Evolutionary conservation across 2,888 invertebrate species (phyloP).

Genomic region (Cerastis rubricosa): DNA sequence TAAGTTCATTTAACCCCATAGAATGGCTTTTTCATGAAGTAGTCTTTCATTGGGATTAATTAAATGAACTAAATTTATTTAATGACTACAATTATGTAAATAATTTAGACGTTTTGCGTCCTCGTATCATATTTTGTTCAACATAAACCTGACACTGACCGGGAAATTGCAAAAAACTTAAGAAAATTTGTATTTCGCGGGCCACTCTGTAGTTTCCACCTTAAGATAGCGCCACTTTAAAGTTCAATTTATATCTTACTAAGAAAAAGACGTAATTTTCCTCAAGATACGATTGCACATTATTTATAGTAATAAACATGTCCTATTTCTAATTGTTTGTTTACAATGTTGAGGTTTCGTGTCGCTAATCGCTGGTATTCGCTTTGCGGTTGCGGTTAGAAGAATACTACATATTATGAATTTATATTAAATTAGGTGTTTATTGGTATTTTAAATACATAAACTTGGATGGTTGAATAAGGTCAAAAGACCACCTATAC

Average conservation of each 20-base stretch:
- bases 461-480: neutral
- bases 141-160: no score
- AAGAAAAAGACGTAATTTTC: conserved; percentile 48
- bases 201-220: no score
- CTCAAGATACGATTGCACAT: conserved; percentile 46
- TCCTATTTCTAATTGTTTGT: conserved; percentile 49
- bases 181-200: no score
- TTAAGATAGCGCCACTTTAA: neutral
- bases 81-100: no score
- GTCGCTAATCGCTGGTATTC: conserved; percentile 63
- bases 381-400: conserved; percentile 35
- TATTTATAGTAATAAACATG: conserved; percentile 36
- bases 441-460: conserved; percentile 20
- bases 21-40: no score
- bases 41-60: no score
- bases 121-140: no score
- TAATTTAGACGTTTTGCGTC: no score
- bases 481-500: neutral
- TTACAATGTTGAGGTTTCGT: conserved; percentile 78
- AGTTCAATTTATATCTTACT: conserved; percentile 11
- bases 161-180: no score
- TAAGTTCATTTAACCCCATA: no score
- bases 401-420: no score
- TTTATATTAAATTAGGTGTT: neutral
- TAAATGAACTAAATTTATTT: no score